Base-by-base conservation (phyloP, 2,113 vertebrate species). In the Eleginops maclovinus region DNA sequence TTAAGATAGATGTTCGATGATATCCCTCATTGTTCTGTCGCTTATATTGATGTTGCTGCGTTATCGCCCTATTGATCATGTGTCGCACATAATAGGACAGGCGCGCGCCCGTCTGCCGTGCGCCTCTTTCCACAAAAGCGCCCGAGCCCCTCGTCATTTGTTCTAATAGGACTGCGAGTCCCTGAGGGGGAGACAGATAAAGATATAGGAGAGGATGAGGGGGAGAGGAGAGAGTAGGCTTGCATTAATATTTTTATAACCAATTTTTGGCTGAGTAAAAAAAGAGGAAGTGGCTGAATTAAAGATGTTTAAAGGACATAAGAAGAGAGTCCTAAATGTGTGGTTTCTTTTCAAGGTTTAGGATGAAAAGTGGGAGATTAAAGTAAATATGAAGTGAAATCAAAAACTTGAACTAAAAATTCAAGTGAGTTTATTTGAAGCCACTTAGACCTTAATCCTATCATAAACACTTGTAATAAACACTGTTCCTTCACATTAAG, bases 11-110 rank as follows among this genome's bases (percentile, higher is more conserved):
- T 99, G 97, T 97, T 97, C 97, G 96, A 99, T 99, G 98, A 99
- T 99, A 99, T 97, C 97, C 97, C 96, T 98, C 97, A 99, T 99
- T 99, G 98, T 99, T 99, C 98, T 98, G 98, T 99, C 98, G 97
- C 97, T 99, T 97, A 98, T 99, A 99, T 99, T 99, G 98, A 99
- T 99, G 98, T 99, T 95, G 96, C 96, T 93, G 97, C 95, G 96
- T 99, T 99, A 99, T 99, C 98, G 97, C 95, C 96, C 98, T 98
- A 99, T 99, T 99, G 98, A 99, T 99, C 98, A 99, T 97, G 96
- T 98, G 98, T 99, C 97, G 96, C 95, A 95, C 95, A 96, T 99
- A 99, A 99, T 99, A 97, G 97, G 97, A 98, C 97, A 97, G 98
- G 97, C 97, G 96, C 96, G 95, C 91, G 70, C 92, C 85, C 81